These are phyloP conservation scores for Sebastes umbrosus DNA, from an alignment of 2,797 vertebrate species.

Conservation along the genomic window DNA sequence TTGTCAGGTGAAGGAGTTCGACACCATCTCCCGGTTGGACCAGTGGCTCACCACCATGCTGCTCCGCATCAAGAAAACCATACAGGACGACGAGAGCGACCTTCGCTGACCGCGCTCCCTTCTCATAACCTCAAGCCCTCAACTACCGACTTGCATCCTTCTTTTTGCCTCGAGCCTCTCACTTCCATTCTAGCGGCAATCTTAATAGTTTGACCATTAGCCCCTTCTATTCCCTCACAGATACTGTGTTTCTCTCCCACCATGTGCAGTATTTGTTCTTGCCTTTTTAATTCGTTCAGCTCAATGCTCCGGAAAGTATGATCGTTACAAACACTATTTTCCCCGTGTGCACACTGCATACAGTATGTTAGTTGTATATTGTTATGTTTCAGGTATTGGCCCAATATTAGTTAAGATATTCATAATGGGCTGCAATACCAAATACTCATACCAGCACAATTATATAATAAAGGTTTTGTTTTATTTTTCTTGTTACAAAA, in stretches of 20 bases:
- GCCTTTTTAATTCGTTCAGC: conserved; percentile 37
- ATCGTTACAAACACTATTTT: conserved; percentile 62
- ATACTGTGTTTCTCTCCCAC: conserved; percentile 32
- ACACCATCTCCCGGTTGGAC: conserved; percentile 91
- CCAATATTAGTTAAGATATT: conserved; percentile 1
- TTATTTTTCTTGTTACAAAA: conserved; percentile 21
- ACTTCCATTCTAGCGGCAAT: conserved; percentile 29
- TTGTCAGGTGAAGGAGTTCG: conserved; percentile 86
- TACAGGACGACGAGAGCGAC: conserved; percentile 90
- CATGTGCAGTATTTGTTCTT: conserved; percentile 46
- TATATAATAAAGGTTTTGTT: conserved; percentile 28
- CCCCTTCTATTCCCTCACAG: background rate
- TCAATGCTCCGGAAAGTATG: background rate
- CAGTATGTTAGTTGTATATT: conserved; percentile 27
- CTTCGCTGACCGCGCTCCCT: conserved; percentile 81
- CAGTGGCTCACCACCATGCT: conserved; percentile 97
- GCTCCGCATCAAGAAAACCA: conserved; percentile 93
- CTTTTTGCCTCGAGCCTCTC: conserved; percentile 52
- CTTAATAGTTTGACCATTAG: conserved; percentile 18
- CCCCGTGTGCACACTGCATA: conserved; percentile 20
- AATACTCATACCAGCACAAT: conserved; percentile 52
- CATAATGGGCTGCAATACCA: conserved; percentile 43
- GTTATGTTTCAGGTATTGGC: conserved; percentile 25
- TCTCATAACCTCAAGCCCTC: background rate
- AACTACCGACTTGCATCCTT: background rate